Conservation (phyloP, 2,888 invertebrate species). For the Polylopha cassiicola region DNA sequence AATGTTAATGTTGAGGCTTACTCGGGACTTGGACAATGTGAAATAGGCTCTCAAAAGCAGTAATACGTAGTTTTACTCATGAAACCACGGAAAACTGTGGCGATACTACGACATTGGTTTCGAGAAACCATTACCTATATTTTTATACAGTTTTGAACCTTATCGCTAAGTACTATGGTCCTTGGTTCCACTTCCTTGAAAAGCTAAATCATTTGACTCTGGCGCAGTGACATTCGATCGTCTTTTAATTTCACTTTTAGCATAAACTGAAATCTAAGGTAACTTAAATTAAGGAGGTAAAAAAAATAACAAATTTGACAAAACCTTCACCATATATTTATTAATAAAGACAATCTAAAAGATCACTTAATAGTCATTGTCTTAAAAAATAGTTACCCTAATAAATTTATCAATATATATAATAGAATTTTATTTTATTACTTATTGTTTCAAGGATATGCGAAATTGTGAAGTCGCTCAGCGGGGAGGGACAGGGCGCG, state of each 20-base stretch:
- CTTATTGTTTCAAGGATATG: conserved; percentile 78
- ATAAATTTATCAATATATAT: conserved; percentile 75
- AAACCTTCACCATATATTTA: conserved; percentile 78
- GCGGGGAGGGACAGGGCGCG: conserved; percentile 52
- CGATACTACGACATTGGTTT: too few species aligned
- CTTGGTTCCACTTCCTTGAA: too few species aligned
- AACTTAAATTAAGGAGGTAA: conserved; percentile 11
- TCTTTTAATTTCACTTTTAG: too few species aligned
- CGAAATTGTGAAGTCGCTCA: conserved; percentile 71
- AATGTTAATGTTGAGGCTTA: neutral
- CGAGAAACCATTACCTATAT: too few species aligned
- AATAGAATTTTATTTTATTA: conserved; percentile 70
- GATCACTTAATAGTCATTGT: conserved; percentile 77
- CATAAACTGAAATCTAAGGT: too few species aligned
- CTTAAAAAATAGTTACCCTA: conserved; percentile 78
- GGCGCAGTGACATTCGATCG: too few species aligned
- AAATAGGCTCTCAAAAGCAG: too few species aligned
- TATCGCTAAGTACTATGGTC: too few species aligned
- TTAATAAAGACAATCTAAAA: conserved; percentile 79
- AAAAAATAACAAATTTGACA: conserved; percentile 69
- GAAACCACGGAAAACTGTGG: too few species aligned
- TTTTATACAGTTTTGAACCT: neutral
- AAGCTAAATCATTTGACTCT: too few species aligned
- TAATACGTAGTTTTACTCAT: too few species aligned
- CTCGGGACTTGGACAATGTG: too few species aligned